Evolutionary conservation across 2,113 vertebrate genomes (phyloP), one percentile per base, ranked within the genome.

Genomic region (Cephalophus harveyi): DNA sequence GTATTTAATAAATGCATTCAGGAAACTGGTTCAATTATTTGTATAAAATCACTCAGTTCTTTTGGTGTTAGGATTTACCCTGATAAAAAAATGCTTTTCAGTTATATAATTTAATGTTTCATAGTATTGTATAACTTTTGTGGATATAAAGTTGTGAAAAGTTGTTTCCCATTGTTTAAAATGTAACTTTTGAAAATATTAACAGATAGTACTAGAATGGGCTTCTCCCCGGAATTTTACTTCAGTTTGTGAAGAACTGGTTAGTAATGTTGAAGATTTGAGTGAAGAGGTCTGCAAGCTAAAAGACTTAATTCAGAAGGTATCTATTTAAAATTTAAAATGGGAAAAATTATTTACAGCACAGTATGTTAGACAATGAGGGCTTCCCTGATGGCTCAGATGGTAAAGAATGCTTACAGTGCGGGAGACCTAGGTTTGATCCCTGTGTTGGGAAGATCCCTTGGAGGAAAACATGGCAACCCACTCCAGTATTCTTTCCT

Each of bases 141-240:
- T 97, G 28, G 4, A 48, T 93, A 62, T 79, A 52, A 96, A 89
- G 15, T 89, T 96, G 15, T 94, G 11, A 85, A 74, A 93, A 79
- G 2, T 82, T 87, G 27, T 90, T 88, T 97, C 33, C 59, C 3
- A 28, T 82, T 97, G 33, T 97, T 90, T 95, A 94, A 98, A 95
- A 67, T 95, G 4, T 95, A 97, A 97, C 79, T 94, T 97, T 98
- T 98, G 84, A 87, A 95, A 95, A 96, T 98, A n/a, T 98, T 98
- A 94, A 98, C 98, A 99, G 99, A 98, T 99, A 86, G 99, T 99
- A 40, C 98, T 99, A 84, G 98, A 99, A 36, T 99, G 99, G 99
- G 99, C 99, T 98, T 98, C 99, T 0, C 98, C 99, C 33, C 98
- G 97, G 91, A 99, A 99, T 87, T 99, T 98, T 27, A 97, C 98